A percentile compares a stretch with the other conserved stretches of the same genome.
phyloP scores from a whole-genome alignment of 2,888 invertebrate genomes.

The Apotomis capreana region DNA sequence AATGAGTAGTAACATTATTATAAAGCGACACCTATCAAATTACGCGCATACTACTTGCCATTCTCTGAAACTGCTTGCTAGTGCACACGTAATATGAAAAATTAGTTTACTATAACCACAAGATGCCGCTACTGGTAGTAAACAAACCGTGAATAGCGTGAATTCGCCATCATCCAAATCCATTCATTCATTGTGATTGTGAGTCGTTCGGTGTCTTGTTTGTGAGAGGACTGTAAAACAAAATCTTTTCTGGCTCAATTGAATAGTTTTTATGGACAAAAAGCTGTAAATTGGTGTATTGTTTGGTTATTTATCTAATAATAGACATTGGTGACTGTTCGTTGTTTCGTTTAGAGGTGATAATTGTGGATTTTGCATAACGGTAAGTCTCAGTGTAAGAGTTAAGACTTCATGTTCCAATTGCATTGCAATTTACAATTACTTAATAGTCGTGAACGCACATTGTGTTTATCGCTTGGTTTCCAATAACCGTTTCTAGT shows the following conservation, averaged over 20 bases:
- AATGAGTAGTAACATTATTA: slow-evolving; percentile 6
- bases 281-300: slow-evolving; percentile 19
- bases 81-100: neutral
- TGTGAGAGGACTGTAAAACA: slow-evolving; percentile 29
- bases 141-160: slow-evolving; percentile 33
- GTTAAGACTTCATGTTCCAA: slow-evolving; percentile 7
- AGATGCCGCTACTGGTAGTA: slow-evolving; percentile 37
- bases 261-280: slow-evolving; percentile 15
- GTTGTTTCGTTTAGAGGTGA: slow-evolving; percentile 17
- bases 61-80: neutral
- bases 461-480: slow-evolving; percentile 22
- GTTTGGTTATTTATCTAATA: slow-evolving; percentile 8
- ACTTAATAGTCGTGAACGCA: slow-evolving; percentile 30
- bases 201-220: slow-evolving; percentile 24
- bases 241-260: slow-evolving; percentile 30
- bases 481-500: slow-evolving; percentile 6
- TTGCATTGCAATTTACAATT: slow-evolving; percentile 24
- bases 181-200: slow-evolving; percentile 40
- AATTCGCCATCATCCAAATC: slow-evolving; percentile 26
- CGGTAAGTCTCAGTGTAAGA: slow-evolving; percentile 28
- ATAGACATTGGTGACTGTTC: slow-evolving; percentile 25
- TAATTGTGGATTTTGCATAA: slow-evolving; percentile 28
- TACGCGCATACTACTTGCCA: neutral
- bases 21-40: slow-evolving; percentile 39
- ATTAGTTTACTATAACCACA: neutral